Conservation (phyloP, 2,113 vertebrate genomes). For the Rhinoptilus africanus region DNA sequence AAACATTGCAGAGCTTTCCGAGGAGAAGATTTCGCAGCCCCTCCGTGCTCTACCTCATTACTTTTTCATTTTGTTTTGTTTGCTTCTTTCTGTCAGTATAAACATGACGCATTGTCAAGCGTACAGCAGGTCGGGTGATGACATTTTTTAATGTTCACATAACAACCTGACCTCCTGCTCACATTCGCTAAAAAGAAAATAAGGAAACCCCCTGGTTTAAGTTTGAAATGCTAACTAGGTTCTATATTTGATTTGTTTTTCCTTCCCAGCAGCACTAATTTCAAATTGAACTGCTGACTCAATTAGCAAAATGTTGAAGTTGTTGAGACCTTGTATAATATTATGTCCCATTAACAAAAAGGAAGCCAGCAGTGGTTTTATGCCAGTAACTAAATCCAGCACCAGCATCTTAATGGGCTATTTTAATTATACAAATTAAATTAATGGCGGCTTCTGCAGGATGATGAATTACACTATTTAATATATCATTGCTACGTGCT, state of each 20-base stretch:
- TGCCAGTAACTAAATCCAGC: constrained; percentile 29
- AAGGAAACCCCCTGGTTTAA: background rate
- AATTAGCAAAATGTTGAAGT: constrained; percentile 42
- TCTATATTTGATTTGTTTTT: constrained; percentile 41
- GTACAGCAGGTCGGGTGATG: background rate
- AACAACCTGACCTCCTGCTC: constrained; percentile 44
- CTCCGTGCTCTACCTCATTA: constrained; percentile 37
- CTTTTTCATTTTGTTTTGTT: constrained; percentile 24
- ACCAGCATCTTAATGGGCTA: constrained; percentile 15
- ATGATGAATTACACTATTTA: background rate
- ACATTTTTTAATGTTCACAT: constrained; percentile 44
- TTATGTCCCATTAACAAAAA: constrained; percentile 27
- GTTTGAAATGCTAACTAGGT: constrained; percentile 22
- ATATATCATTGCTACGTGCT: background rate
- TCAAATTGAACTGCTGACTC: constrained; percentile 30
- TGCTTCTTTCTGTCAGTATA: background rate
- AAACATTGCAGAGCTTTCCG: constrained; percentile 19
- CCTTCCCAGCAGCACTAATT: constrained; percentile 26
- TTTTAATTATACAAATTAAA: constrained; percentile 61
- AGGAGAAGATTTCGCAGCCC: background rate
- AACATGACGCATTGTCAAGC: constrained; percentile 1
- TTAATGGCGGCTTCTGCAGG: constrained; percentile 11
- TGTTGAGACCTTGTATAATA: constrained; percentile 2
- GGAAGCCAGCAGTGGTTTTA: background rate
- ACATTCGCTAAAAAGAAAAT: background rate